Conservation (phyloP, 2,888 invertebrate species). For the Callosobruchus maculatus region DNA sequence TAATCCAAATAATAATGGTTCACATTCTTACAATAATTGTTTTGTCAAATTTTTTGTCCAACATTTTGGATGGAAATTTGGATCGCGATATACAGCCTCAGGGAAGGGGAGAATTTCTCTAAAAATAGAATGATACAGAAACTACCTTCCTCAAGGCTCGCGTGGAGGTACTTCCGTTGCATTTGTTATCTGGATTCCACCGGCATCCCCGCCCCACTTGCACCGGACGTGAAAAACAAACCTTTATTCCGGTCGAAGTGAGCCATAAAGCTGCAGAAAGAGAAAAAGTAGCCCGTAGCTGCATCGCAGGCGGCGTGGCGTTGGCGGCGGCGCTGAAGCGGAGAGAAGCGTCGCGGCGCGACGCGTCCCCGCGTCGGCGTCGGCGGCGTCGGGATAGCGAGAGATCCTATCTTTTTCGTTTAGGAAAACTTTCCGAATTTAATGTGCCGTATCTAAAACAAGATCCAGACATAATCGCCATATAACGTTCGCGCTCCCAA, state of each 20-base stretch:
- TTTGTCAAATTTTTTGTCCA: too few species aligned
- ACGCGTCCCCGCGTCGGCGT: too few species aligned
- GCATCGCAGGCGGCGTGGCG: not conserved
- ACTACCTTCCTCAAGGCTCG: too few species aligned
- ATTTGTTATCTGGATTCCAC: too few species aligned
- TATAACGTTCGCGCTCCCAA: not conserved
- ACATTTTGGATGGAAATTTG: too few species aligned
- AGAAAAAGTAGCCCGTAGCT: not conserved
- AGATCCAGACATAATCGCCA: not conserved
- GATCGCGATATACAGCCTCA: too few species aligned
- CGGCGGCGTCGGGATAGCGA: not conserved
- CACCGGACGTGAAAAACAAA: not conserved
- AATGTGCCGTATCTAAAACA: not conserved
- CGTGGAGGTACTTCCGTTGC: too few species aligned
- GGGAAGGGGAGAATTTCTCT: too few species aligned
- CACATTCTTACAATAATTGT: too few species aligned
- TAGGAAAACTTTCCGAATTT: not conserved
- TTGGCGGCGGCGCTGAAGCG: not conserved
- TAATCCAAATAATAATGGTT: too few species aligned
- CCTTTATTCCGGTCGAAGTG: not conserved
- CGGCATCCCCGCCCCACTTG: not conserved
- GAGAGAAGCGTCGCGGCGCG: not conserved
- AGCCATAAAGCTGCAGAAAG: not conserved
- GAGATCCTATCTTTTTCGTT: not conserved
- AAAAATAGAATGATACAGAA: too few species aligned